Percentiles rank a stretch among this genome's conserved stretches.
Evolutionary conservation across 2,888 invertebrate genomes (phyloP).

Genomic region (Scrobipalpa atriplicella): DNA sequence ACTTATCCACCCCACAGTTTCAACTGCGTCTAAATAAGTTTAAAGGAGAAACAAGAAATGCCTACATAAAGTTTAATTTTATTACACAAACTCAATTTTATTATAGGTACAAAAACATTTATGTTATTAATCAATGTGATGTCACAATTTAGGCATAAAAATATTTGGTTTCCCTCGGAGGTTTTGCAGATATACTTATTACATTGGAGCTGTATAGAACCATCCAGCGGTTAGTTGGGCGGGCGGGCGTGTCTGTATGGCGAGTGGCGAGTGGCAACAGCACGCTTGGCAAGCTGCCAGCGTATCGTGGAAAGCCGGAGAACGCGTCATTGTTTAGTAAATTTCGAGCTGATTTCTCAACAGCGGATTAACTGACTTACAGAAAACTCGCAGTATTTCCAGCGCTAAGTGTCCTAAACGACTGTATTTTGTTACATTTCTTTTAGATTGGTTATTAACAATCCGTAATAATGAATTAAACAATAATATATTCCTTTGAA

Average conservation of each 20-base stretch:
- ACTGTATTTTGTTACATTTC: neutral
- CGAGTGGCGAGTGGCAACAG: constrained; percentile 37
- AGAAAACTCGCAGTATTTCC: neutral
- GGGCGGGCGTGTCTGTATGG: neutral
- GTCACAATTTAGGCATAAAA: too few relatives aligned
- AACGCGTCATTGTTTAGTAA: constrained; percentile 57
- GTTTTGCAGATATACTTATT: too few relatives aligned
- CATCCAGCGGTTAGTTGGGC: neutral
- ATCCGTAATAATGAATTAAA: neutral
- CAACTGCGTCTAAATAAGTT: too few relatives aligned
- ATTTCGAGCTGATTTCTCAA: constrained; percentile 21
- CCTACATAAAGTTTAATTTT: too few relatives aligned
- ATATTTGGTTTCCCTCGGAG: too few relatives aligned
- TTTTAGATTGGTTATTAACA: neutral
- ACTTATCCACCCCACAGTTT: too few relatives aligned
- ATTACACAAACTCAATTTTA: too few relatives aligned
- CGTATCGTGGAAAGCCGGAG: constrained; percentile 56
- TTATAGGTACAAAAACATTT: too few relatives aligned
- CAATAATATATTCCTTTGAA: too few relatives aligned
- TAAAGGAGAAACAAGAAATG: too few relatives aligned
- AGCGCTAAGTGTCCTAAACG: neutral
- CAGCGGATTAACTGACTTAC: neutral
- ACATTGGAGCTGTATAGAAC: too few relatives aligned
- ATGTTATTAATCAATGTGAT: too few relatives aligned
- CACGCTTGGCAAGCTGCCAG: constrained; percentile 70